phyloP scores from a whole-genome alignment of 2,113 vertebrate genomes.

The Leptobrachium ailaonicum region DNA sequence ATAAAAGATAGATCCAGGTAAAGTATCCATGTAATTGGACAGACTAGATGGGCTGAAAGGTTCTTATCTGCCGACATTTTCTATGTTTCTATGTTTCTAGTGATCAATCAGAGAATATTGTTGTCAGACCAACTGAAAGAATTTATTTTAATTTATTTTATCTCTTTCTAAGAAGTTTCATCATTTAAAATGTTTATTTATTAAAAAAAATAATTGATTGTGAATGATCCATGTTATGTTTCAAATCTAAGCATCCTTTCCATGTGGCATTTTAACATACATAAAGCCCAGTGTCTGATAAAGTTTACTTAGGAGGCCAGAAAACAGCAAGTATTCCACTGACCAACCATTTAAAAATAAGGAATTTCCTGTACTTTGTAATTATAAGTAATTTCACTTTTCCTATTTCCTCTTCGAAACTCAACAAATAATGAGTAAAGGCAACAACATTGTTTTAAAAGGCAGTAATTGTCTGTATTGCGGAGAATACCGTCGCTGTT shows the following conservation, averaged over 20 bases:
- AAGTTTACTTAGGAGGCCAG: neutral
- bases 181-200: too few relatives aligned
- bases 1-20: too few relatives aligned
- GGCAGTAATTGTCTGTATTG: neutral
- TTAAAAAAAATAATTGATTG: too few relatives aligned
- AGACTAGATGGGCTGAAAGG: too few relatives aligned
- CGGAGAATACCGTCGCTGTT: neutral
- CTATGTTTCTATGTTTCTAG: too few relatives aligned
- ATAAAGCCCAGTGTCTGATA: neutral
- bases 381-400: constrained; percentile 27
- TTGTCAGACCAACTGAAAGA: too few relatives aligned
- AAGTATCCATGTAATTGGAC: too few relatives aligned
- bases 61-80: too few relatives aligned
- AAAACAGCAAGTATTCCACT: neutral
- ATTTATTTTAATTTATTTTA: too few relatives aligned
- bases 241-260: neutral
- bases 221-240: too few relatives aligned
- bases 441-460: constrained; percentile 10
- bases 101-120: too few relatives aligned
- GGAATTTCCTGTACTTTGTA: constrained; percentile 29
- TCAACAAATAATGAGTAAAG: neutral
- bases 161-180: too few relatives aligned
- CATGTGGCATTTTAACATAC: neutral
- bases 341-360: constrained; percentile 8
- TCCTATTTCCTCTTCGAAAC: constrained; percentile 22